Evolutionary conservation across 2,888 invertebrate species (phyloP), one percentile per base, ranked within the genome.

Genomic region (Zygaena filipendulae): DNA sequence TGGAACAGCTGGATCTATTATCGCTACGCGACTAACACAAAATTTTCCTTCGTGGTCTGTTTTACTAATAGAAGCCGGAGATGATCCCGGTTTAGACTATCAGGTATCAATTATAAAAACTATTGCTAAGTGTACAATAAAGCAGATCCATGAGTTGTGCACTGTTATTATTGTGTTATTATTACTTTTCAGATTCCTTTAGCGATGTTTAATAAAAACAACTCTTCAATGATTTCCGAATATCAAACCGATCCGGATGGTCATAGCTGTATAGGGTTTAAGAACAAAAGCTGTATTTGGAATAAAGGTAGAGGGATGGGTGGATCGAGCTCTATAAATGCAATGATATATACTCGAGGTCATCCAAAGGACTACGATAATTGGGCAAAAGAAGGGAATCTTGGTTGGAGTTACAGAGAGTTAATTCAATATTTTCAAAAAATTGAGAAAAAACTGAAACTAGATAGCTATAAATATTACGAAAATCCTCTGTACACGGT

Each of bases 241-340:
- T 85, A 83, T 49, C 61, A 68, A 39, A 81, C 82, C 1, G 54
- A 69, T 19, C 59, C 67, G 3, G 49, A 59, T 37, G 53, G 58
- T 11, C 47, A 55, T 13, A 48, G 47, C 32, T 74, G 75, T 18
- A 63, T 71, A 26, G 66, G 68, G 14, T 64, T 69, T 19, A 52
- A 39, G 42, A 39, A 57, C 28, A 51, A 63, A 22, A 45, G 55
- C 23, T 72, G 71, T 30, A 61, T 58, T n/a, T 85, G 86, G 87
- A 82, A 84, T 13, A 80, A 86, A 31, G 90, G 89, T 0, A 87
- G 84, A 47, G 75, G 82, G 31, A 62, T 87, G 45, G 86, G 86
- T 14, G 87, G 87, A 5, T 81, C 82, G 0, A 84, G 84, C 25
- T 72, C 81, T 2, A 64, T 86, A 11, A 87, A 86, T 47, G 84